phyloP scores from a whole-genome alignment of 2,888 invertebrate species.

The Drosophila subquinaria region DNA sequence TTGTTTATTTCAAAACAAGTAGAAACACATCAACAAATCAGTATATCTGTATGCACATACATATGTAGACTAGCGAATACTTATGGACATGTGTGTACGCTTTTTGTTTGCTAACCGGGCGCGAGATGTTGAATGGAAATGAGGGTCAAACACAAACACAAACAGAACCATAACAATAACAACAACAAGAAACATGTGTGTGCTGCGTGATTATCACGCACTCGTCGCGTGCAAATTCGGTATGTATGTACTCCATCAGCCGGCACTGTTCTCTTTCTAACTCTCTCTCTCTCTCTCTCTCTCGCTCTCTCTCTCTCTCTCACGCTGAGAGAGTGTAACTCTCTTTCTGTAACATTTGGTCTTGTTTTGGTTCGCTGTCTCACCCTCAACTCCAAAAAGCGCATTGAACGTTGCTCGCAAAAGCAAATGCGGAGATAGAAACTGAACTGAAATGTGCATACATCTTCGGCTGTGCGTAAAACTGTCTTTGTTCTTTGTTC shows the following conservation, averaged over 20 bases:
- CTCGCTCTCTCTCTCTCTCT: too few species aligned
- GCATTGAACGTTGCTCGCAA: conserved; percentile 21
- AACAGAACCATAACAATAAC: conserved; percentile 13
- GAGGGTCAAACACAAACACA: conserved; percentile 54
- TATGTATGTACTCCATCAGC: conserved; percentile 26
- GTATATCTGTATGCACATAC: conserved; percentile 2
- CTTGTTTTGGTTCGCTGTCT: conserved; percentile 49
- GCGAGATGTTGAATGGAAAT: conserved; percentile 63
- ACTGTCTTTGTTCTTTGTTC: conserved; percentile 57
- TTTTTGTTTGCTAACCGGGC: conserved; percentile 54
- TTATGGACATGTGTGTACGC: conserved; percentile 2
- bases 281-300: too few species aligned
- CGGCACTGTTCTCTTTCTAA: conserved; percentile 35
- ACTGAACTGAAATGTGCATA: conserved; percentile 17
- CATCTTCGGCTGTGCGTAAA: conserved; percentile 49
- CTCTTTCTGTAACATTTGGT: conserved; percentile 14
- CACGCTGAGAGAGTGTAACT: conserved; percentile 5
- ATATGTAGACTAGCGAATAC: conserved; percentile 10
- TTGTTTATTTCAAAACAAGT: conserved; percentile 12
- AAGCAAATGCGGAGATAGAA: conserved; percentile 50
- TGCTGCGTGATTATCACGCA: conserved; percentile 75
- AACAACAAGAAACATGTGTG: conserved; percentile 58
- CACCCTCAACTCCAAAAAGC: conserved; percentile 48
- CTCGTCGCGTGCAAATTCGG: conserved; percentile 51
- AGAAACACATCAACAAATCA: conserved; percentile 51